These are phyloP conservation scores for Axea sp. DNA, from an alignment of 2,888 invertebrate species.

Conservation along the genomic window DNA sequence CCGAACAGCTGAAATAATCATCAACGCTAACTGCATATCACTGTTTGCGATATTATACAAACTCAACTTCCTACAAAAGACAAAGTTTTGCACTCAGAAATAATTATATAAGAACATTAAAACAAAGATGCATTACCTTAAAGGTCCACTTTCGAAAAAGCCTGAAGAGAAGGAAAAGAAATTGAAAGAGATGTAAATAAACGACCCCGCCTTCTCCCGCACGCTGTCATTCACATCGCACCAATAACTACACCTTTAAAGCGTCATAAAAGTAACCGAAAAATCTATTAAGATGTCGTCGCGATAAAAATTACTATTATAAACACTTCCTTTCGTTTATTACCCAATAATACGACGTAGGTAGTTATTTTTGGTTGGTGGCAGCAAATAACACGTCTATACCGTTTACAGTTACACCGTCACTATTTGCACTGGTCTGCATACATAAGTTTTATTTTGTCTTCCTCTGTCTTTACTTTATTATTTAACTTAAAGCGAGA, in stretches of 20 bases:
- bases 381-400: constrained; percentile 76
- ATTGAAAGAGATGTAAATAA: constrained; percentile 4
- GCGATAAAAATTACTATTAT: constrained; percentile 21
- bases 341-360: constrained; percentile 17
- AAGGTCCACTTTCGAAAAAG: not conserved
- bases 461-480: constrained; percentile 12
- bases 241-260: constrained; percentile 12
- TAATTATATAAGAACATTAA: constrained; percentile 14
- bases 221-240: constrained; percentile 5
- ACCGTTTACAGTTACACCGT: constrained; percentile 32
- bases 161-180: not conserved
- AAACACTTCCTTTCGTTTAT: constrained; percentile 41
- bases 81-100: constrained; percentile 25
- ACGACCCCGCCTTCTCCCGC: not conserved
- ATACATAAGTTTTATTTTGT: constrained; percentile 8
- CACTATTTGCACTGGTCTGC: constrained; percentile 32
- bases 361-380: constrained; percentile 70
- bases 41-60: constrained; percentile 41
- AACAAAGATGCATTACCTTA: constrained; percentile 4
- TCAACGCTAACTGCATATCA: constrained; percentile 47
- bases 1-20: constrained; percentile 37
- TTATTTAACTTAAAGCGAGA: constrained; percentile 24
- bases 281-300: constrained; percentile 10
- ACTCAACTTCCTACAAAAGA: constrained; percentile 27
- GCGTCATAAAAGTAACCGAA: constrained; percentile 19